Base-by-base conservation (phyloP, 2,888 invertebrate species). In the Amphimallon solstitiale region DNA sequence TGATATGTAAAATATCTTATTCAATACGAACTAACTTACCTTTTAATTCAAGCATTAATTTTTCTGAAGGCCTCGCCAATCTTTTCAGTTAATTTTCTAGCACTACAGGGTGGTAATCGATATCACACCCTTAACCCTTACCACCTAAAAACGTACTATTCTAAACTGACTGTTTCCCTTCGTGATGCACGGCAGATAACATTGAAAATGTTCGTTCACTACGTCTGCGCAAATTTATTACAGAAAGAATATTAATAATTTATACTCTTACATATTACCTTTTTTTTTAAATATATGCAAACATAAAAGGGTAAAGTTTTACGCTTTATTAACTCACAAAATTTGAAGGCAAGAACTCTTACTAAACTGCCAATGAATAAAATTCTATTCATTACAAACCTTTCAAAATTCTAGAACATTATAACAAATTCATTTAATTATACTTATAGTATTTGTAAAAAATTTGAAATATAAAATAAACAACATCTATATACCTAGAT, bases 61-160 rank as follows among this genome's bases (percentile, higher is more conserved):
- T 5, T 5, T 21, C 3, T 40, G 23, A 56, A 56, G 23, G 56
- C 15, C 40, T 7, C 14, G 10, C 43, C 56, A n/a, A 40, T 65
- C n/a, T 19, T n/a, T n/a, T 40, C 37, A 19, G 54, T 40, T 40
- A 40, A n/a, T n/a, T n/a, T 19, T 23, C 43, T 23, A 29, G 15
- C 43, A 43, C 23, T 21, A 43, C n/a, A 21, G 48, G 43, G 56
- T 51, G 48, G 2, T 60, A 69, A 70, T 73, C 71, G 68, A 72
- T 73, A 63, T 66, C 68, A 68, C 70, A 69, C 70, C 69, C 65
- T 61, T 64, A 65, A 69, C 70, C 69, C 65, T 61, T 64, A 65
- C 67, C 48, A 66, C 69, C 70, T 68, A 68, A 54, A 71, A 67
- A 72, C 71, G 67, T 70, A 73, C 73, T 72, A 67, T 59, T 62